Conservation (phyloP, 2,888 invertebrate genomes). For the Elgonia sp. region DNA sequence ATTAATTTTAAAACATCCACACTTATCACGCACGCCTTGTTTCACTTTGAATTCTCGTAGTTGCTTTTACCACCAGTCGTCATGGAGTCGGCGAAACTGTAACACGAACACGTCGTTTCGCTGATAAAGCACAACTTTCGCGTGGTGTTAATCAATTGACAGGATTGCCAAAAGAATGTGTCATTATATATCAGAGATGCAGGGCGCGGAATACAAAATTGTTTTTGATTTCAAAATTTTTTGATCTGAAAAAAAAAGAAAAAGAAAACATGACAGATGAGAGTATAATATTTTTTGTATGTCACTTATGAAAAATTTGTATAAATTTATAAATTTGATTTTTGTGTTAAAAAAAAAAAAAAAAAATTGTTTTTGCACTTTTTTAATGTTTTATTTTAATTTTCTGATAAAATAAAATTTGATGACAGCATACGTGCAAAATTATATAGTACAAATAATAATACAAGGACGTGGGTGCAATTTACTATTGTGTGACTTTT, state of each 20-base stretch:
- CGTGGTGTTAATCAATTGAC: conserved; percentile 9
- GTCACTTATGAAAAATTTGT: too few relatives aligned
- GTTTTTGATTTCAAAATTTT: too few relatives aligned
- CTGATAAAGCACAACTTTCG: conserved; percentile 13
- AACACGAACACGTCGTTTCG: conserved; percentile 47
- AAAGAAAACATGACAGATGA: too few relatives aligned
- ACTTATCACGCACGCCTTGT: conserved; percentile 69
- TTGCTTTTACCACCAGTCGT: conserved; percentile 61
- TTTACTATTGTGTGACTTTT: not conserved
- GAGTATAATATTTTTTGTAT: too few relatives aligned
- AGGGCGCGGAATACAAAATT: not conserved
- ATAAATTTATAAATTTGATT: too few relatives aligned
- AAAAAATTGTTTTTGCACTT: not conserved
- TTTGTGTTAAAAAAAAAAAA: not conserved
- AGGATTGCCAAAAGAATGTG: not conserved
- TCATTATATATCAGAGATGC: not conserved
- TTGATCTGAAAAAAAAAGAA: too few relatives aligned
- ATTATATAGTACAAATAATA: conserved; percentile 6
- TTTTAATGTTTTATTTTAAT: not conserved
- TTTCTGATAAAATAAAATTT: not conserved
- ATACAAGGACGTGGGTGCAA: conserved; percentile 1
- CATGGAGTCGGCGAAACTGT: conserved; percentile 62
- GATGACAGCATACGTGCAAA: not conserved
- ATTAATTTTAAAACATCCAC: conserved; percentile 69
- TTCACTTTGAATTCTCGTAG: conserved; percentile 47